Percentiles rank a stretch among this genome's conserved stretches.
phyloP scores from a whole-genome alignment of 2,113 vertebrate species.

The Mellivora capensis region DNA sequence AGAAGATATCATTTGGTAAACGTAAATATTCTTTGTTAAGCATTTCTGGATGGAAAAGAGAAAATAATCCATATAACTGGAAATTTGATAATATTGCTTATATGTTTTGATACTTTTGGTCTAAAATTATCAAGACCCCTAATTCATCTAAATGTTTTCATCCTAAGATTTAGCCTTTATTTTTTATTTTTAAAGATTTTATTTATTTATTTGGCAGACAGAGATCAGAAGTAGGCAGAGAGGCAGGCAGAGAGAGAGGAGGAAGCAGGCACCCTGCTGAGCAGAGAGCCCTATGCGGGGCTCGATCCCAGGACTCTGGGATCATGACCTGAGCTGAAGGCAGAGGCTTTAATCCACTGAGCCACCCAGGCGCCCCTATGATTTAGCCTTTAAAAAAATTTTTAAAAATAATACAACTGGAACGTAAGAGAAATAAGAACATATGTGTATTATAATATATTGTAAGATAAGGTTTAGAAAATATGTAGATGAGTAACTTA shows the following conservation, averaged over 20 bases:
- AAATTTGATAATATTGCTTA: background rate
- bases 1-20: background rate
- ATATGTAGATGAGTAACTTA: background rate
- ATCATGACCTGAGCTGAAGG: no score
- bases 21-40: slow-evolving; percentile 24
- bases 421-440: background rate
- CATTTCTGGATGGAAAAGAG: slow-evolving; percentile 4
- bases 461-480: slow-evolving; percentile 29
- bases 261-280: no score
- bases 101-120: slow-evolving; percentile 22
- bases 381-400: background rate
- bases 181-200: no score
- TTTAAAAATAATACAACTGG: background rate
- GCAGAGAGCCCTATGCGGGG: no score
- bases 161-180: background rate
- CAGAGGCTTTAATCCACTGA: no score
- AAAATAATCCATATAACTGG: background rate
- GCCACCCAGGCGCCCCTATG: no score
- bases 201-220: no score
- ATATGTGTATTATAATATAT: background rate
- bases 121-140: background rate
- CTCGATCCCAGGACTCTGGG: no score
- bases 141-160: slow-evolving; percentile 22
- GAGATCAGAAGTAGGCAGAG: no score
- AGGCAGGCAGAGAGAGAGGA: no score